Percentiles rank a stretch among this genome's conserved stretches.
phyloP scores from a whole-genome alignment of 2,888 invertebrate genomes.

The Eristalis intricaria region DNA sequence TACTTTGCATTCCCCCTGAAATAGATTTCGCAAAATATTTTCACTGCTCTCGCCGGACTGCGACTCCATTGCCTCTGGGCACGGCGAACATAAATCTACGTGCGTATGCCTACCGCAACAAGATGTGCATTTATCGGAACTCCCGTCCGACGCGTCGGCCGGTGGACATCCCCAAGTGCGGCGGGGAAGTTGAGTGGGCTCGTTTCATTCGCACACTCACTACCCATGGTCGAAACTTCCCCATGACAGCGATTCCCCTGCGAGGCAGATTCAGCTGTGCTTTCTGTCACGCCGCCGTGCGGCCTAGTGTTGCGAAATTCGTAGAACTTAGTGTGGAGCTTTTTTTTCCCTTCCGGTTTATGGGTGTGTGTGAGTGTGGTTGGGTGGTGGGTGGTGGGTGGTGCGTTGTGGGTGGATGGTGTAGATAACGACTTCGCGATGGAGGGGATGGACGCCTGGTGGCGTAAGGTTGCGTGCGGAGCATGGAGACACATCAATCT shows the following conservation, averaged over 20 bases:
- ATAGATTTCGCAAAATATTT: conserved; percentile 48
- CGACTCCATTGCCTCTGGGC: conserved; percentile 30
- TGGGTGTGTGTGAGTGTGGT: neutral
- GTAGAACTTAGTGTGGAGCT: conserved; percentile 15
- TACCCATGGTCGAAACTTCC: neutral
- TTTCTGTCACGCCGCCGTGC: conserved; percentile 1
- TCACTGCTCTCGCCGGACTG: conserved; percentile 16
- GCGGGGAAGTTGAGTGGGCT: neutral
- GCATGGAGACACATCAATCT: conserved; percentile 24
- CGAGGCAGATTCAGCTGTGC: conserved; percentile 47
- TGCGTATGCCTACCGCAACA: conserved; percentile 65
- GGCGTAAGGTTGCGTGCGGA: conserved; percentile 44
- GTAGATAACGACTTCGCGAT: too few species aligned
- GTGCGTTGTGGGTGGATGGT: neutral
- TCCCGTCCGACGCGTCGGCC: conserved; percentile 35
- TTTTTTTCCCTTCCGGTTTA: conserved; percentile 1
- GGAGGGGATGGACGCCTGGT: neutral
- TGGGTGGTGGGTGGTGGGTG: neutral
- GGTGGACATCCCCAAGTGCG: neutral
- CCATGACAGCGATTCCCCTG: conserved; percentile 20
- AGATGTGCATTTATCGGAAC: conserved; percentile 49
- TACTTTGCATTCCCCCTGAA: conserved; percentile 37
- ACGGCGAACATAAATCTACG: conserved; percentile 51
- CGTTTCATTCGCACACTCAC: neutral
- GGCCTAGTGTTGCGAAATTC: conserved; percentile 9